Evolutionary conservation across 2,797 vertebrate genomes (phyloP).

Genomic region (Margarornis squamiger): DNA sequence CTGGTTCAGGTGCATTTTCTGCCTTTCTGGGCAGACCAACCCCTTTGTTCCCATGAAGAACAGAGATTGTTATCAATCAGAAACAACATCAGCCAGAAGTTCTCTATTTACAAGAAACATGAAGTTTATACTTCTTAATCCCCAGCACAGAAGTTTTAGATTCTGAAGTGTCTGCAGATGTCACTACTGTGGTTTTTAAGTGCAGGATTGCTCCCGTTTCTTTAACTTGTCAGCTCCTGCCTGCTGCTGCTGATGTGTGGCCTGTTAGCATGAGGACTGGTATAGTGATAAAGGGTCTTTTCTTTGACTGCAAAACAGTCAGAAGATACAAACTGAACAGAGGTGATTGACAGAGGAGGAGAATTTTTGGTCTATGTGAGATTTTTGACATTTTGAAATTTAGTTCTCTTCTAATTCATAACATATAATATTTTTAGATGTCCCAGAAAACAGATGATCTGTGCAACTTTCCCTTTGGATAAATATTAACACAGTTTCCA

Average conservation of each 20-base stretch:
- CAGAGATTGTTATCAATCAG: background rate
- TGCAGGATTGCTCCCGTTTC: background rate
- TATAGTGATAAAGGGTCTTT: background rate
- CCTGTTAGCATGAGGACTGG: background rate
- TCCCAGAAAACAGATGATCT: background rate
- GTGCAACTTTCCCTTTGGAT: background rate
- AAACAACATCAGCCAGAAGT: background rate
- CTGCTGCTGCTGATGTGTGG: accelerated
- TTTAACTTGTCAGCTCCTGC: background rate
- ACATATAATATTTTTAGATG: background rate
- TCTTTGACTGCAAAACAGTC: background rate
- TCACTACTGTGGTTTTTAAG: background rate
- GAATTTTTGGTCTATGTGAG: background rate
- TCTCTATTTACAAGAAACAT: background rate
- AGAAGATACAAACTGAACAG: background rate
- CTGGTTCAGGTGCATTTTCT: background rate
- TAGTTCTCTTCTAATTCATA: background rate
- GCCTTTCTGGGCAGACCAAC: background rate
- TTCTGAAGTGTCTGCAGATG: background rate
- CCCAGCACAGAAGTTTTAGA: background rate
- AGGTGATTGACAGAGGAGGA: background rate
- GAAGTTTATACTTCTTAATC: background rate
- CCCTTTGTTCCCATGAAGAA: background rate
- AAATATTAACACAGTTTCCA: background rate
- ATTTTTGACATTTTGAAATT: background rate